A percentile compares a stretch with the other conserved stretches of the same genome.
Evolutionary conservation across 1,140 invertebrate genomes (phyloP).

Genomic region (Ectropis grisescens): DNA sequence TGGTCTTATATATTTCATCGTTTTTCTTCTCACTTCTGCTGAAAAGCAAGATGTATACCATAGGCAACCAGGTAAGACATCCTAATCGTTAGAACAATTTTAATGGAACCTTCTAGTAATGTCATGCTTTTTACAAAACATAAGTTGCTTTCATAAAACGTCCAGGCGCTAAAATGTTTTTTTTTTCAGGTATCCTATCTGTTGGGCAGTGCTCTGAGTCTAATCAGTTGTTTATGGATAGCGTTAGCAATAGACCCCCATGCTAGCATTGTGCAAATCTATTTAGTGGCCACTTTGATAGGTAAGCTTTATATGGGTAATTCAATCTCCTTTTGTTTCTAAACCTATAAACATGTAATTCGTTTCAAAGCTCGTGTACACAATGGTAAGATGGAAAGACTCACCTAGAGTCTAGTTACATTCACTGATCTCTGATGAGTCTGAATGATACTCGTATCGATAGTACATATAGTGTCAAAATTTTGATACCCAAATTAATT

Average conservation of each 20-base stretch:
- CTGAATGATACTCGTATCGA: no score
- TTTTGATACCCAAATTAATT: no score
- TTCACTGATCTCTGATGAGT: no score
- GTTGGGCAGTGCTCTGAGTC: conserved; percentile 74
- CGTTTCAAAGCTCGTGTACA: not conserved
- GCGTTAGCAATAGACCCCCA: conserved; percentile 62
- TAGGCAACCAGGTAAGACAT: conserved; percentile 72
- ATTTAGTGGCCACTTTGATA: conserved; percentile 76
- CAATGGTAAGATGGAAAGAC: not conserved
- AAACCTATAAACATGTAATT: not conserved
- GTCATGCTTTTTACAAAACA: no score
- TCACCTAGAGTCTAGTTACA: no score
- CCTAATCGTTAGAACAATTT: no score
- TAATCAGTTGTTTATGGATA: conserved; percentile 76
- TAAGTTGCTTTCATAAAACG: no score
- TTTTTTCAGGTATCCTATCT: conserved; percentile 73
- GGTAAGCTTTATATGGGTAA: conserved; percentile 59
- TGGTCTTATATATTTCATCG: conserved; percentile 87
- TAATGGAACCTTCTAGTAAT: no score
- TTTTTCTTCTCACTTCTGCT: conserved; percentile 85
- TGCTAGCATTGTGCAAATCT: conserved; percentile 72
- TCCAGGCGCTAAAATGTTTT: no score
- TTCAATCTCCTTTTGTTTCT: no score
- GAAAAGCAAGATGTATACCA: conserved; percentile 74
- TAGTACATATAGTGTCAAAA: no score